Evolutionary conservation across 2,888 invertebrate genomes (phyloP).

Genomic region (Scaptomyza polygonia): DNA sequence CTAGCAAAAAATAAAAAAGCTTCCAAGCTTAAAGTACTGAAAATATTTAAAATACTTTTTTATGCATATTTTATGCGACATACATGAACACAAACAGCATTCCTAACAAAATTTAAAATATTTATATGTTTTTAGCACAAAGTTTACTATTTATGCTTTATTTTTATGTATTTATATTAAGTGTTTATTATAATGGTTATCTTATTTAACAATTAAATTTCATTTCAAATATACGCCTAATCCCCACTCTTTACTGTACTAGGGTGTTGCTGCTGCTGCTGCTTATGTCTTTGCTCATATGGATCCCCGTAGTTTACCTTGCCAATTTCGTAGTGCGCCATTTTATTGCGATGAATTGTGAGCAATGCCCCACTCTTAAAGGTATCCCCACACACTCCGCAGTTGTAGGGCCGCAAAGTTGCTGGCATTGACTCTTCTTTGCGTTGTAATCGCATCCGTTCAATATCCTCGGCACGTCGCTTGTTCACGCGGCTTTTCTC

Average conservation of each 20-base stretch:
- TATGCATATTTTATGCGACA: not conserved
- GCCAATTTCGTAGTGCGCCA: constrained; percentile 57
- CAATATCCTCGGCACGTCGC: constrained; percentile 60
- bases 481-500: constrained; percentile 77
- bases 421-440: constrained; percentile 8
- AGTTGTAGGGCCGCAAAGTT: constrained; percentile 42
- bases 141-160: constrained; percentile 4
- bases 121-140: not conserved
- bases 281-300: constrained; percentile 44
- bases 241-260: constrained; percentile 12
- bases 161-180: not conserved
- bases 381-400: constrained; percentile 51
- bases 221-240: constrained; percentile 2
- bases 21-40: not conserved
- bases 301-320: constrained; percentile 58
- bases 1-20: not conserved
- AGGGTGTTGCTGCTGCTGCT: constrained; percentile 22
- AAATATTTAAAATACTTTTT: constrained; percentile 5
- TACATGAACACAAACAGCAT: not conserved
- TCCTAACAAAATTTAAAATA: not conserved
- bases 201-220: not conserved
- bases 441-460: constrained; percentile 47
- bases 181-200: not conserved
- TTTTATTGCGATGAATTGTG: constrained; percentile 65
- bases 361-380: constrained; percentile 63